phyloP scores from a whole-genome alignment of 2,113 vertebrate genomes.

The Scomber scombrus region DNA sequence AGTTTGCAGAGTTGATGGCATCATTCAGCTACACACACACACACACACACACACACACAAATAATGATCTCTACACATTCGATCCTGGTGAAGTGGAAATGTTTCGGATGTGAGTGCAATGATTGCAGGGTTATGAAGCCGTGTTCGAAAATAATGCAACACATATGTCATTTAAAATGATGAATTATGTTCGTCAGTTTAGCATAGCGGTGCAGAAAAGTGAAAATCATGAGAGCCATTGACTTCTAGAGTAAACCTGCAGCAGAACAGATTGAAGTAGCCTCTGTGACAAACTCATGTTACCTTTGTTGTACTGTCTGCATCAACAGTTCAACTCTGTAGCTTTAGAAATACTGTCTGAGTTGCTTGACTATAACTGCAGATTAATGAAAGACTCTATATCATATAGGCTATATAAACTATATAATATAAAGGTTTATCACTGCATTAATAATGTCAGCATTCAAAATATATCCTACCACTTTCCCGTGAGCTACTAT shows the following conservation, averaged over 20 bases:
- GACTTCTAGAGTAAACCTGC: constrained; percentile 22
- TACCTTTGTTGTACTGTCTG: not conserved
- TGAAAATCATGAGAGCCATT: constrained; percentile 25
- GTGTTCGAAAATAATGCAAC: not conserved
- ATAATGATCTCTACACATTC: not conserved
- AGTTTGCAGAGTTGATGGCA: not conserved
- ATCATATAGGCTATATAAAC: not conserved
- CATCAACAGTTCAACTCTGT: not conserved
- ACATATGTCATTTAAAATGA: constrained; percentile 19
- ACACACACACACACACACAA: not conserved
- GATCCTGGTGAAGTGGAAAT: not conserved
- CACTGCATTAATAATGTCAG: not conserved
- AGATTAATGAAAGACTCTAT: not conserved
- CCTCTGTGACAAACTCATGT: not conserved
- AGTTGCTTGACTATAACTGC: not conserved
- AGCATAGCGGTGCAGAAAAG: constrained; percentile 10
- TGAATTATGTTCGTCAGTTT: constrained; percentile 13
- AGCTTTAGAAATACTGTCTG: not conserved
- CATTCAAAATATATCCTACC: no score
- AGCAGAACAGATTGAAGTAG: not conserved
- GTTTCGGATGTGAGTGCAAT: not conserved
- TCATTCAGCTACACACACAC: not conserved
- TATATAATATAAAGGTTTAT: not conserved
- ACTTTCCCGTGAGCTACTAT: not conserved
- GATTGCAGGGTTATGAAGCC: not conserved